A percentile compares a stretch with the other conserved stretches of the same genome.
Conservation (phyloP, 2,888 invertebrate genomes). For the Notocelia uddmanniana region DNA sequence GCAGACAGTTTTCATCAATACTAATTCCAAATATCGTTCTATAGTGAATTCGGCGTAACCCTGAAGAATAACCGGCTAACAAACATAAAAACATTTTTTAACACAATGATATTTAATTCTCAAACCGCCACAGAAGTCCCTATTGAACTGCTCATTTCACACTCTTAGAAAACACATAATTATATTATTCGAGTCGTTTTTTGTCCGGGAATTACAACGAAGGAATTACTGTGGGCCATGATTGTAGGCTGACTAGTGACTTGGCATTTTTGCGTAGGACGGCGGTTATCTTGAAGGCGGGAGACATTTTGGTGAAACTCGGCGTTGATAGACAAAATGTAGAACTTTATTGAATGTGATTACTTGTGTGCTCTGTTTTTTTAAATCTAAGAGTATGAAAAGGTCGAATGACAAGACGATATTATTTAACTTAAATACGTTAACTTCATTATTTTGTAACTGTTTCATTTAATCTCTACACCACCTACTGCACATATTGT, state of each 20-base stretch:
- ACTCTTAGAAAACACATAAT: constrained; percentile 80
- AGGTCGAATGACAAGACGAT: too few relatives aligned
- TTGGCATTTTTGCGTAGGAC: constrained; percentile 60
- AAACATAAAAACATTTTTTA: constrained; percentile 18
- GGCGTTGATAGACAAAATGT: not conserved
- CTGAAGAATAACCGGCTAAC: constrained; percentile 1
- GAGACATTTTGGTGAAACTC: constrained; percentile 48
- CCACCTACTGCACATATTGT: too few relatives aligned
- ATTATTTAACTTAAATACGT: too few relatives aligned
- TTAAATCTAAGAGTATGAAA: not conserved
- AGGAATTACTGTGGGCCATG: constrained; percentile 79
- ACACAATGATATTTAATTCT: constrained; percentile 56
- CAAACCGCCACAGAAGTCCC: constrained; percentile 53
- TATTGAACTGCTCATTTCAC: constrained; percentile 83
- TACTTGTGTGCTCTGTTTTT: not conserved
- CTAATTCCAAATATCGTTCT: not conserved
- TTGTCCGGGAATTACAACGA: constrained; percentile 80
- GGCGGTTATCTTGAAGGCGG: constrained; percentile 53
- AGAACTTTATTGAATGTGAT: not conserved
- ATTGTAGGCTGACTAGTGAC: constrained; percentile 76
- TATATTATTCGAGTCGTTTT: constrained; percentile 79
- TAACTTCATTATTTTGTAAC: too few relatives aligned
- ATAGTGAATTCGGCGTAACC: constrained; percentile 5
- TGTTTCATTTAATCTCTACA: too few relatives aligned
- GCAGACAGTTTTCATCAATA: too few relatives aligned